Conservation (phyloP, 1,140 invertebrate species). For the Aphaenogaster floridana region DNA sequence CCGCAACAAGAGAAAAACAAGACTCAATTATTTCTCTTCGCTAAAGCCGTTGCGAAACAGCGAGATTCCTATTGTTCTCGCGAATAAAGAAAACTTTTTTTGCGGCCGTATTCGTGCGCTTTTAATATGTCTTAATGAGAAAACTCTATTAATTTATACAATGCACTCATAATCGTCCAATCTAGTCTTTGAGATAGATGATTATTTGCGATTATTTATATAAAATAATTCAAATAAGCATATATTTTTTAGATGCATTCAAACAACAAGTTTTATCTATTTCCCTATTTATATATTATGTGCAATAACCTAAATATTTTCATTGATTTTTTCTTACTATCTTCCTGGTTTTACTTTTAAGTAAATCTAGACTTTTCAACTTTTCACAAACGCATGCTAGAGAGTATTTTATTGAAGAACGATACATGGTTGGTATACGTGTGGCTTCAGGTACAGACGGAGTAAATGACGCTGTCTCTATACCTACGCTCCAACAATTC, state of each 20-base stretch:
- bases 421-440: slow-evolving; percentile 37
- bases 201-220: neutral
- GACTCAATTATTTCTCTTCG: slow-evolving; percentile 53
- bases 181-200: neutral
- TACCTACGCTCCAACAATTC: slow-evolving; percentile 57
- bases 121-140: slow-evolving; percentile 41
- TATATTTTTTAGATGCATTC: no score
- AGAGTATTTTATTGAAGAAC: slow-evolving; percentile 49
- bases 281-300: neutral
- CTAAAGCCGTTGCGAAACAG: slow-evolving; percentile 32
- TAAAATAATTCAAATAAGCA: neutral
- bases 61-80: slow-evolving; percentile 49
- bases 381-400: neutral
- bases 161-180: neutral
- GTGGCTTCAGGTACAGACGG: slow-evolving; percentile 49
- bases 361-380: slow-evolving; percentile 10
- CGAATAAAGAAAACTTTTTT: slow-evolving; percentile 52
- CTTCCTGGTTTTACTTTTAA: neutral
- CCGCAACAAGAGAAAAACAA: slow-evolving; percentile 46
- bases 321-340: neutral
- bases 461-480: slow-evolving; percentile 57
- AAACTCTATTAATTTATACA: slow-evolving; percentile 39
- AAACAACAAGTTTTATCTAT: neutral
- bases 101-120: neutral
- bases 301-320: neutral